Evolutionary conservation across 2,797 vertebrate species (phyloP).

Genomic region (Leucoraja ocellata): DNA sequence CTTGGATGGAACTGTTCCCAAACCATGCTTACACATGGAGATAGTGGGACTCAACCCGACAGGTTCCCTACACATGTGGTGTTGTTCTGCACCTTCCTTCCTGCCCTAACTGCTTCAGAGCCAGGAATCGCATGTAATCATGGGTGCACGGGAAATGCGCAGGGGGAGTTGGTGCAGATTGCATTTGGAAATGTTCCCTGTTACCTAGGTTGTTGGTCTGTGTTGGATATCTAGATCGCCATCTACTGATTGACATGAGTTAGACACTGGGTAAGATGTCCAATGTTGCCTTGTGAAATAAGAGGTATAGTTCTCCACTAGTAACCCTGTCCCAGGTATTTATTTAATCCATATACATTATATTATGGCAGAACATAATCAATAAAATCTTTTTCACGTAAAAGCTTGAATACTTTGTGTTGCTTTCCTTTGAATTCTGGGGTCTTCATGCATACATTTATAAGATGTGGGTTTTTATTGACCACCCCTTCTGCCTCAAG

Average conservation of each 20-base stretch:
- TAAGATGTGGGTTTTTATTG: no score
- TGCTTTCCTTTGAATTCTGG: background rate
- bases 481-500: no score
- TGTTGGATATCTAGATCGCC: background rate
- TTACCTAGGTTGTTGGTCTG: background rate
- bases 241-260: background rate
- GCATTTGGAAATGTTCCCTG: background rate
- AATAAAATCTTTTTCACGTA: conserved; percentile 12
- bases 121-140: background rate
- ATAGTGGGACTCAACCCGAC: background rate
- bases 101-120: background rate
- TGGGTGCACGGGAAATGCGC: no score
- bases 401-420: background rate
- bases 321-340: background rate
- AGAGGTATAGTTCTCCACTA: background rate
- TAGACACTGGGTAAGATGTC: background rate
- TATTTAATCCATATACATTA: conserved; percentile 21
- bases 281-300: background rate
- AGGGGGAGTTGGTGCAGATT: no score
- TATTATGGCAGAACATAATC: background rate
- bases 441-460: no score
- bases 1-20: no score
- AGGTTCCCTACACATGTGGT: background rate
- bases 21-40: background rate
- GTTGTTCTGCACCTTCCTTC: background rate